These are phyloP conservation scores for Globodera rostochiensis DNA, from an alignment of 1,140 invertebrate genomes.

Conservation along the genomic window DNA sequence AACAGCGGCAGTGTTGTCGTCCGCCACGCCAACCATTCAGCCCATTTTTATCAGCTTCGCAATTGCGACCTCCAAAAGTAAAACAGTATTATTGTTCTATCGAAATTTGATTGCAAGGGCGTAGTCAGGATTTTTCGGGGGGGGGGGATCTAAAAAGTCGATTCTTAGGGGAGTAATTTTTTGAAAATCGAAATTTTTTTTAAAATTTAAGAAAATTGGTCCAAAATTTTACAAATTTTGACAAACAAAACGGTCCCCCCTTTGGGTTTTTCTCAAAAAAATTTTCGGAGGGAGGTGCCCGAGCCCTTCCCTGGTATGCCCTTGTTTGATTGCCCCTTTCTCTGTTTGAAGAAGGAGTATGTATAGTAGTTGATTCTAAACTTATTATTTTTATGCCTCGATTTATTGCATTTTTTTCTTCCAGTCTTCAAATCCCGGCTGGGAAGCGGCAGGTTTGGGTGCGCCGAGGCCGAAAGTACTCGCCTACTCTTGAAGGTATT, in stretches of 20 bases:
- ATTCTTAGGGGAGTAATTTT: too few species aligned
- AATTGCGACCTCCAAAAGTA: conserved; percentile 1
- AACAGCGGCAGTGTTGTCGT: not conserved
- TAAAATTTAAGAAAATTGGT: too few species aligned
- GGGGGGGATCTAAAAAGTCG: too few species aligned
- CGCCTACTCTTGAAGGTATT: not conserved
- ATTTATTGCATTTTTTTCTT: not conserved
- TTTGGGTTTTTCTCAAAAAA: not conserved
- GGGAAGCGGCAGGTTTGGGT: conserved; percentile 3
- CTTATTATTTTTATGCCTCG: not conserved
- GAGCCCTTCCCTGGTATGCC: too few species aligned
- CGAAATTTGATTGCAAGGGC: not conserved
- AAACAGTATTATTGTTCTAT: not conserved
- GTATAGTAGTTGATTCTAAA: too few species aligned
- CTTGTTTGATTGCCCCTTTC: too few species aligned
- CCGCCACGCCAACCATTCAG: not conserved
- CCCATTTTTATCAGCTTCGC: conserved; percentile 1
- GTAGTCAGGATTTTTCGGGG: too few species aligned
- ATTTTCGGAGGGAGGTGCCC: too few species aligned
- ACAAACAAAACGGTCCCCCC: not conserved
- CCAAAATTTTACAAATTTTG: too few species aligned
- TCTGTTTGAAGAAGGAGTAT: too few species aligned
- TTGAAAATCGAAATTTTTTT: not conserved
- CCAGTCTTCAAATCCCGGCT: not conserved
- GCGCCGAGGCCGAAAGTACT: not conserved